A percentile compares a stretch with the other conserved stretches of the same genome.
These are phyloP conservation scores for Gopherus flavomarginatus DNA, from an alignment of 2,113 vertebrate genomes.

Conservation along the genomic window DNA sequence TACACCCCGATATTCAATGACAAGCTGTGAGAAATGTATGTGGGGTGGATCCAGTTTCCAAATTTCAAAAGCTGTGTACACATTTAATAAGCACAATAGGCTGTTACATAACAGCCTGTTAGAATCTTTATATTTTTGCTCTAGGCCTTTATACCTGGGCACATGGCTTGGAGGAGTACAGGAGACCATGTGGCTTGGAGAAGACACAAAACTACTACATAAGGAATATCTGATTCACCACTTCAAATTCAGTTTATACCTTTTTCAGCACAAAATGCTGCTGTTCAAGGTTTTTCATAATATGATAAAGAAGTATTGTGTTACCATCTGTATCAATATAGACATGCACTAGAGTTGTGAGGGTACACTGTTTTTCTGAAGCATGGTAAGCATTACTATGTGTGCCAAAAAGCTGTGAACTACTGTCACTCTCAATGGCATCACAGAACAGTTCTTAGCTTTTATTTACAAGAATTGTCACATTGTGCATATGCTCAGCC, in stretches of 20 bases:
- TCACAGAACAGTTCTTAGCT: not conserved
- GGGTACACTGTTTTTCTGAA: not conserved
- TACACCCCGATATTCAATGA: not conserved
- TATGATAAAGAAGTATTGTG: not conserved
- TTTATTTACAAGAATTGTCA: not conserved
- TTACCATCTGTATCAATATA: not conserved
- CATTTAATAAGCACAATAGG: not conserved
- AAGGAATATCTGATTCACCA: not conserved
- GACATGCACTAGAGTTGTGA: not conserved
- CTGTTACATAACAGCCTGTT: slow-evolving; percentile 12
- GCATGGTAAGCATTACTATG: not conserved
- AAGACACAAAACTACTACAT: not conserved
- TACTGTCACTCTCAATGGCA: not conserved
- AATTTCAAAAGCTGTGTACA: not conserved
- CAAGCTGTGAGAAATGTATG: not conserved
- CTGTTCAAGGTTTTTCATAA: not conserved
- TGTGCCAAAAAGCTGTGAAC: not conserved
- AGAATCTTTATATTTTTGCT: not conserved
- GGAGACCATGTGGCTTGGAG: not conserved
- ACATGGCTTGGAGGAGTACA: not conserved
- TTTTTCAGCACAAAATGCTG: not conserved
- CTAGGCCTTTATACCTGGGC: not conserved
- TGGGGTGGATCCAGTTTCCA: not conserved
- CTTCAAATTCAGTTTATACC: not conserved
- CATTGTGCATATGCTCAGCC: not conserved